Evolutionary conservation across 2,113 vertebrate genomes (phyloP).

Genomic region (rabbit (Oryctolagus cuniculus)): mOryCun1.1 NC_091453.1:6171501-6172000

Average conservation of each 20-base stretch:
- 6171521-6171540: slow-evolving; percentile 63
- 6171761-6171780: slow-evolving; percentile 34
- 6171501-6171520: slow-evolving; percentile 54
- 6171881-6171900: background rate
- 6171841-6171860: background rate
- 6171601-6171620: no score
- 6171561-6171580: slow-evolving; percentile 15
- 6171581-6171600: no score
- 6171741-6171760: slow-evolving; percentile 41
- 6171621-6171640: no score
- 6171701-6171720: background rate
- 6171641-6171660: no score
- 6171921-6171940: background rate
- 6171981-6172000: background rate
- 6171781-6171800: background rate
- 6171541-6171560: background rate
- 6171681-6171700: background rate
- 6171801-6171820: background rate
- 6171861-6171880: no score
- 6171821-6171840: background rate
- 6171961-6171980: background rate
- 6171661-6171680: slow-evolving; percentile 26
- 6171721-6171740: background rate
- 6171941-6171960: background rate
- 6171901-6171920: background rate